Evolutionary conservation across 2,797 vertebrate species (phyloP).

Genomic region (Artibeus lituratus): DNA sequence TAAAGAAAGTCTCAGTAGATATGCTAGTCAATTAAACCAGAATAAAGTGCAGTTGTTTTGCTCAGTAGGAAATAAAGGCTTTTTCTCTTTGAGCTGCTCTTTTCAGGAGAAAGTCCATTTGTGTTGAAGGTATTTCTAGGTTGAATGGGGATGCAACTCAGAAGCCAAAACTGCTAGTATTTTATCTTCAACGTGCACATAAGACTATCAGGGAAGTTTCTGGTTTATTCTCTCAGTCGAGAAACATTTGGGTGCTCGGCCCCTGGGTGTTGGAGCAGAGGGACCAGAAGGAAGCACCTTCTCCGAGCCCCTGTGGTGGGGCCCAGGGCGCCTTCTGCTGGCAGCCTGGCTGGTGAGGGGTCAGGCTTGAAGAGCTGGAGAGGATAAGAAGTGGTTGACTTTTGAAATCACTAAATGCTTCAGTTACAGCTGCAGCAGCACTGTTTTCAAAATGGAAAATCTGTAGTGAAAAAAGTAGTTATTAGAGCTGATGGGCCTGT

Average conservation of each 20-base stretch:
- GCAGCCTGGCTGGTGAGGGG: background rate
- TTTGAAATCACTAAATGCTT: background rate
- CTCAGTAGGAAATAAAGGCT: background rate
- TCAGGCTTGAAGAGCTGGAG: background rate
- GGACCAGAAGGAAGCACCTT: background rate
- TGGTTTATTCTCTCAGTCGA: background rate
- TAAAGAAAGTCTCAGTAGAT: background rate
- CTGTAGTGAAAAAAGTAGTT: conserved; percentile 22
- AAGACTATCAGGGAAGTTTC: background rate
- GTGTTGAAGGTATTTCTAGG: background rate
- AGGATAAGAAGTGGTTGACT: background rate
- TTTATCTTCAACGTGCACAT: background rate
- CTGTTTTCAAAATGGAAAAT: conserved; percentile 34
- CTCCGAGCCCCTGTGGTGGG: background rate
- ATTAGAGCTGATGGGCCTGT: background rate
- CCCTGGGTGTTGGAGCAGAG: background rate
- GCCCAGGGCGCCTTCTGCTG: background rate
- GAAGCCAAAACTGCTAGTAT: rapidly evolving
- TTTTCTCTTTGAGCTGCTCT: background rate
- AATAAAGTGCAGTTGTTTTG: background rate
- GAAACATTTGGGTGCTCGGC: background rate
- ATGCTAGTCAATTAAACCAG: rapidly evolving
- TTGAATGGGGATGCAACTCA: background rate
- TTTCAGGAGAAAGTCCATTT: background rate
- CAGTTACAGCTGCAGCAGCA: background rate